A percentile compares a stretch with the other conserved stretches of the same genome.
phyloP scores from a whole-genome alignment of 2,888 invertebrate genomes.

The Microctonus aethiopoides region DNA sequence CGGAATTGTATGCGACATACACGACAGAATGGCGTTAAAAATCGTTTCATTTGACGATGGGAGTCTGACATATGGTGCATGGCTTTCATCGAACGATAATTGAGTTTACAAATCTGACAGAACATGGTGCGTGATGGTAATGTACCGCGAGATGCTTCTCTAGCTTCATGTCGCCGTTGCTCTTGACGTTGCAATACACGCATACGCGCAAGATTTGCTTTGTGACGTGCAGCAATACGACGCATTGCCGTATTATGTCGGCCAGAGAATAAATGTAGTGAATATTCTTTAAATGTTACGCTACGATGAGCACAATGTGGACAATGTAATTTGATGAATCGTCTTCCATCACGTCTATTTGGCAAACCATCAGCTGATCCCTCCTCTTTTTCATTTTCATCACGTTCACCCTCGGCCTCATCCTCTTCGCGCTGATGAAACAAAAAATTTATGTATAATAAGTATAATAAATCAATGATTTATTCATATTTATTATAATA shows the following conservation, averaged over 20 bases:
- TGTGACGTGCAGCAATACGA: slow-evolving; percentile 79
- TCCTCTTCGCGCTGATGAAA: slow-evolving; percentile 51
- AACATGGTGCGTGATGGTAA: slow-evolving; percentile 75
- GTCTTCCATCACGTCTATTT: slow-evolving; percentile 63
- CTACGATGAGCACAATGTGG: slow-evolving; percentile 82
- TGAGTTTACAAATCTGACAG: slow-evolving; percentile 80
- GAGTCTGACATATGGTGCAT: slow-evolving; percentile 84
- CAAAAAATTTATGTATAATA: too few species aligned
- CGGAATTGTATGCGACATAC: slow-evolving; percentile 82
- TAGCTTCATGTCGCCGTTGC: slow-evolving; percentile 80
- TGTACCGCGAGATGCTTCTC: slow-evolving; percentile 72
- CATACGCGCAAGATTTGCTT: slow-evolving; percentile 80
- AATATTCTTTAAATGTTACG: slow-evolving; percentile 81
- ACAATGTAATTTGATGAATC: slow-evolving; percentile 79
- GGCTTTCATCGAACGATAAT: slow-evolving; percentile 80
- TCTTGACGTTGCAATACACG: slow-evolving; percentile 83
- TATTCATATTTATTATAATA: background rate
- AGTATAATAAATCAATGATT: slow-evolving; percentile 3
- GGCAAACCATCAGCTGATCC: slow-evolving; percentile 62
- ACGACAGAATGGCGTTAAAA: slow-evolving; percentile 84
- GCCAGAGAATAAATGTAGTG: slow-evolving; percentile 77
- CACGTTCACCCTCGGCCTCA: slow-evolving; percentile 62
- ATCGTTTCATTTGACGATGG: slow-evolving; percentile 86
- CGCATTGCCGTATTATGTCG: slow-evolving; percentile 81
- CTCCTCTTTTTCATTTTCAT: slow-evolving; percentile 59